Evolutionary conservation across 2,113 vertebrate species (phyloP), one percentile per base, ranked within the genome.

Genomic region (Coturnix japonica): DNA sequence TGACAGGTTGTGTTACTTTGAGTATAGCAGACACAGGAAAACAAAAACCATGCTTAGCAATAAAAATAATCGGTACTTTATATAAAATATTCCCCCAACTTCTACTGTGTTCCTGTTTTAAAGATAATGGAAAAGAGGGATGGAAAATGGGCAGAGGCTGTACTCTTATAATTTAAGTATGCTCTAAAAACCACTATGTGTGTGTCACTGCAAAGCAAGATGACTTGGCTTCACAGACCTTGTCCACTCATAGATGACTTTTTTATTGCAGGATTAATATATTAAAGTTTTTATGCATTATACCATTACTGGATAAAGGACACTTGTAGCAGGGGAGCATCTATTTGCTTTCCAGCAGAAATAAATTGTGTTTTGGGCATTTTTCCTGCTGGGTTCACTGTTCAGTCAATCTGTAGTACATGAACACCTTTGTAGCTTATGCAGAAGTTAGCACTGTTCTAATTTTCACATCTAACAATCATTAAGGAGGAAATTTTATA

Each of bases 61-160:
- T 74, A 80, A 80, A 79, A 95, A 66, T 44, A 72, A 90, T 53
- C 20, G 53, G 8, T n/a, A 82, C 43, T 91, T 86, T 60, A n/a
- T 66, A 47, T 4, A 46, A 33, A n/a, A 26, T 63, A 80, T 66
- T 77, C 46, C 33, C 35, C 46, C 53, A n/a, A 57, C 31, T 81
- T 91, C 63, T 53, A 54, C 46, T 73, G 35, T 9, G 44, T 65
- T 82, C 33, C 2, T 65, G 19, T 70, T 87, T 59, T 82, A 59
- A 56, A 66, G 37, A 41, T 76, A 93, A 84, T 44, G 51, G 49
- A 83, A 83, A 85, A 69, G 11, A 14, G 30, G 70, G 81, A 66
- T 59, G 59, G 81, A 66, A 94, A 92, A 90, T 19, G 56, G 77
- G 78, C 73, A 95, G 47, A 93, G 35, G 17, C 41, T 79, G 8